A percentile compares a stretch with the other conserved stretches of the same genome.
Evolutionary conservation across 2,888 invertebrate species (phyloP).

Genomic region (Conus canariensis): DNA sequence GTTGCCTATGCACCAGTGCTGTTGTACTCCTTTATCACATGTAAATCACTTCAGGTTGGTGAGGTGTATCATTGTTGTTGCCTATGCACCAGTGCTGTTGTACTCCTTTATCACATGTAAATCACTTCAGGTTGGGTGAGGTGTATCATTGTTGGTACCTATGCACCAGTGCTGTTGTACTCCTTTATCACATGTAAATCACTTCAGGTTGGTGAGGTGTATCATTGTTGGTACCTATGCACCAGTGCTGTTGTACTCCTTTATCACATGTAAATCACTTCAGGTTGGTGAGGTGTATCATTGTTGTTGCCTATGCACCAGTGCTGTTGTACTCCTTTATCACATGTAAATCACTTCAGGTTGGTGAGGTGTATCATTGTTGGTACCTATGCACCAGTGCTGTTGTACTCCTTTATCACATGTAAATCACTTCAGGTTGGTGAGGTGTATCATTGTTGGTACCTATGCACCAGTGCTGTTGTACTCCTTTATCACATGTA

Average conservation of each 20-base stretch:
- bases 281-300: constrained; percentile 41
- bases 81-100: too few species aligned
- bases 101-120: constrained; percentile 36
- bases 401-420: background rate
- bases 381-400: too few species aligned
- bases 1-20: too few species aligned
- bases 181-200: constrained; percentile 43
- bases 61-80: background rate
- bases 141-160: background rate
- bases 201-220: constrained; percentile 45
- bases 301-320: background rate
- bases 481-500: constrained; percentile 28
- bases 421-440: constrained; percentile 52
- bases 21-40: background rate
- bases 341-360: constrained; percentile 51
- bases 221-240: too few species aligned
- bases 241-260: too few species aligned
- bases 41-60: constrained; percentile 53
- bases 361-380: constrained; percentile 25
- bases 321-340: background rate
- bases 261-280: constrained; percentile 47
- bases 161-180: background rate
- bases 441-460: background rate
- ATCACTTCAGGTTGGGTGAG: constrained; percentile 50
- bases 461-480: too few species aligned